Conservation (phyloP, 1,140 invertebrate genomes). For the Cydia splendana region DNA sequence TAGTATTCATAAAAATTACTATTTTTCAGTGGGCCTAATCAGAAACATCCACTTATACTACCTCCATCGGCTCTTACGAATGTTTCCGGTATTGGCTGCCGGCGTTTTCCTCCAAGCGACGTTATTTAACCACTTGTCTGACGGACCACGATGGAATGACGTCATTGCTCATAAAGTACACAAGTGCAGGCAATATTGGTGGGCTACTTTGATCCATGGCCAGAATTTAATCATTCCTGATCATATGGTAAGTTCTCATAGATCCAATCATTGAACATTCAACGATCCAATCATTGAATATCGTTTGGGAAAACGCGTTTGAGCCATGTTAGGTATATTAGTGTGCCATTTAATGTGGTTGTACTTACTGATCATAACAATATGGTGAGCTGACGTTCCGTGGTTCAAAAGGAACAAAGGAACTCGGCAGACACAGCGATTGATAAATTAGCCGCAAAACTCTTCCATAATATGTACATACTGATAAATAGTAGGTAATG, state of each 20-base stretch:
- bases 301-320: no score
- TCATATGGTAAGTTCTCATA: slow-evolving; percentile 56
- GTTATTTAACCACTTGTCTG: slow-evolving; percentile 78
- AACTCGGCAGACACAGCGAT: no score
- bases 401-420: no score
- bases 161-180: slow-evolving; percentile 50
- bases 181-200: slow-evolving; percentile 79
- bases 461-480: no score
- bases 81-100: slow-evolving; percentile 82
- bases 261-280: no score
- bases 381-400: no score
- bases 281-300: no score
- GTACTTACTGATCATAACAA: no score
- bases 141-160: slow-evolving; percentile 82
- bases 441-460: no score
- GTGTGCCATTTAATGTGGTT: no score
- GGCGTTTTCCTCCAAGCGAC: slow-evolving; percentile 80
- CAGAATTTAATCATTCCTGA: slow-evolving; percentile 78
- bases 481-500: no score
- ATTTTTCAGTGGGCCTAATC: slow-evolving; percentile 51
- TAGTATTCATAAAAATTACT: background rate
- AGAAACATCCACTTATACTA: slow-evolving; percentile 76
- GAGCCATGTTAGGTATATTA: no score
- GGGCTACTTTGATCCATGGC: slow-evolving; percentile 78
- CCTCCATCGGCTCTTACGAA: slow-evolving; percentile 80